Conservation (phyloP, 64 coral and sea anemone species). For the Montipora capricornis region DNA sequence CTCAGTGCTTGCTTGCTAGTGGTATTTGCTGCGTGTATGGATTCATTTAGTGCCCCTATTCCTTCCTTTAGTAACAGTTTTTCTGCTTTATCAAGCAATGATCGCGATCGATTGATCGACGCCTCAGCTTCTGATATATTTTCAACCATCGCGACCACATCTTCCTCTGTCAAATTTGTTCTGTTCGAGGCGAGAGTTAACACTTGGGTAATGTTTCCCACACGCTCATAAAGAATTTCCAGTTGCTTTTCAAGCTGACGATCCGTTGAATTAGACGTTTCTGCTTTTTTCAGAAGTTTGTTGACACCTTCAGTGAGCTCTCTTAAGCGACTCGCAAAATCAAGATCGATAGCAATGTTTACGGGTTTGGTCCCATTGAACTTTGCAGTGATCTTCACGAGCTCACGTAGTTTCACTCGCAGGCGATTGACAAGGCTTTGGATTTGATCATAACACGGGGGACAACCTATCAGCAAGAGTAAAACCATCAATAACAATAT, state of each 20-base stretch:
- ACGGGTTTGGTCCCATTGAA: constrained; percentile 57
- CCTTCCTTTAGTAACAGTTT: constrained; percentile 53
- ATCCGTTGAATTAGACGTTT: constrained; percentile 73
- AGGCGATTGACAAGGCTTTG: constrained; percentile 71
- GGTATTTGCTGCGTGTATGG: constrained; percentile 71
- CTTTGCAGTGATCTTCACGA: constrained; percentile 74
- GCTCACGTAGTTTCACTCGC: constrained; percentile 69
- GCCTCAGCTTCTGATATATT: constrained; percentile 70
- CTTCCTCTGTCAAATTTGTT: constrained; percentile 22
- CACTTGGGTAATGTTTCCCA: constrained; percentile 46
- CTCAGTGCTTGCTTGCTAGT: constrained; percentile 64
- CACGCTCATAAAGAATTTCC: constrained; percentile 14
- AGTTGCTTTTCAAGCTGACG: constrained; percentile 54
- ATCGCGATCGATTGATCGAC: constrained; percentile 78
- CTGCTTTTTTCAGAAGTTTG: constrained; percentile 75
- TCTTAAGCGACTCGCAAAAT: constrained; percentile 83
- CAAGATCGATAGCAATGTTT: constrained; percentile 61
- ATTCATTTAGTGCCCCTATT: constrained; percentile 62
- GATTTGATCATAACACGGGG: constrained; percentile 93
- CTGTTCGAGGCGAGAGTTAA: constrained; percentile 56
- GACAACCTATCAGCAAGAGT: constrained; percentile 66
- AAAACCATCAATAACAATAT: background rate
- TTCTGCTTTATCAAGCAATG: constrained; percentile 61
- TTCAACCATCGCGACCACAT: constrained; percentile 37
- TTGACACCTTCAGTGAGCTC: constrained; percentile 64